Conservation (phyloP, 2,113 vertebrate genomes). For the Limanda limanda region DNA sequence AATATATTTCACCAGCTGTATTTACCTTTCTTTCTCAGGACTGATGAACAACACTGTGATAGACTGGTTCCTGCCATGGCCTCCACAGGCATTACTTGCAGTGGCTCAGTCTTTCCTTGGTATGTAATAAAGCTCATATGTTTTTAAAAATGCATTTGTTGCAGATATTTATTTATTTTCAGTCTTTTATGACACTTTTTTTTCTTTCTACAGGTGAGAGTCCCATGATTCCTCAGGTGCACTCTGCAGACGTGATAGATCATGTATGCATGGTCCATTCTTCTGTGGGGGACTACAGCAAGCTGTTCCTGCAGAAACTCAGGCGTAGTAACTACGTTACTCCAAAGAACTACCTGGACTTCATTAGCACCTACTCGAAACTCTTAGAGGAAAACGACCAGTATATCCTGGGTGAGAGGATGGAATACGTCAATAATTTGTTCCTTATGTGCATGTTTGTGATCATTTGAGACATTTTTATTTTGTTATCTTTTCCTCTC, state of each 20-base stretch:
- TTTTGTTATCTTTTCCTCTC: not conserved
- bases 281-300: slow-evolving; percentile 89
- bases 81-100: slow-evolving; percentile 89
- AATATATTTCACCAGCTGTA: not conserved
- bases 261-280: slow-evolving; percentile 91
- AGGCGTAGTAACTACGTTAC: slow-evolving; percentile 93
- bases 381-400: slow-evolving; percentile 91
- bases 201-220: slow-evolving; percentile 80
- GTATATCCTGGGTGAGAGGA: slow-evolving; percentile 85
- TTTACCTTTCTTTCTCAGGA: slow-evolving; percentile 76
- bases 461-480: slow-evolving; percentile 2
- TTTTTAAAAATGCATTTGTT: not conserved
- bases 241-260: slow-evolving; percentile 78
- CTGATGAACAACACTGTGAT: slow-evolving; percentile 97
- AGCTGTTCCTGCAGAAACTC: slow-evolving; percentile 89
- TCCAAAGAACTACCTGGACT: slow-evolving; percentile 96
- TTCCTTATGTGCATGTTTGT: not conserved
- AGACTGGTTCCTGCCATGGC: slow-evolving; percentile 98
- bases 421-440: not conserved
- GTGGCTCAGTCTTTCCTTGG: slow-evolving; percentile 93
- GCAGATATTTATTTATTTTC: not conserved
- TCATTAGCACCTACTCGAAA: slow-evolving; percentile 88
- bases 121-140: slow-evolving; percentile 66
- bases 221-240: slow-evolving; percentile 82
- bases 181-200: not conserved